Evolutionary conservation across 2,888 invertebrate genomes (phyloP), one percentile per base, ranked within the genome.

Genomic region (Chymomyza fuscimana): DNA sequence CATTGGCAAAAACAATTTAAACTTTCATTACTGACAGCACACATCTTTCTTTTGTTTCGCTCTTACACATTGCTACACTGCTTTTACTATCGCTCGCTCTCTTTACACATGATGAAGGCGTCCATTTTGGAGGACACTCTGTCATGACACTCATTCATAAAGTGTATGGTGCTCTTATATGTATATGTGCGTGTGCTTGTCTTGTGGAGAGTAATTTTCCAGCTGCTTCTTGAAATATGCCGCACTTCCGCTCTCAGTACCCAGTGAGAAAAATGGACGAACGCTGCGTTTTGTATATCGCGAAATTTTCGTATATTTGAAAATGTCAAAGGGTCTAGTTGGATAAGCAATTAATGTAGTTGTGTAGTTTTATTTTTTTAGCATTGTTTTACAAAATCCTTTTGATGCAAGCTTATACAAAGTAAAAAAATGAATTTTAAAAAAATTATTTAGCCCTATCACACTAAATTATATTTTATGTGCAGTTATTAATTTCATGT

Each of bases 111-210:
- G 58, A 25, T 25, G 58, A 5, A 19, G 58, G 58, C 15, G 79
- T 72, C 84, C 81, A 79, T 77, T 32, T 83, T 74, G 79, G 72
- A 72, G 69, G 83, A 77, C 83, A 79, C 86, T 83, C 81, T 83
- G 79, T 87, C 83, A 83, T 87, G 86, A 77, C 83, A 79, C 86
- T 83, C 81, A 86, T 81, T 84, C 83, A 87, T 87, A 83, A 86
- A 67, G 59, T 36, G 67, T 40, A 12, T 40, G 12, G 0, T 40
- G 40, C 40, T 40, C 40, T 5, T 12, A 1, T 40, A 10, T 40
- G 12, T 59, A 4, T 32, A 4, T 32, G 32, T 32, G 32, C 1
- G 6, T 32, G 22, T 12, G 40, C 40, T 46, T 46, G 40, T 46
- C 40, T 46, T 4, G 40, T 60, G 60, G 2, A 9, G 86, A 77